Evolutionary conservation across 2,888 invertebrate species (phyloP), one percentile per base, ranked within the genome.

Genomic region (Tillus elongatus): DNA sequence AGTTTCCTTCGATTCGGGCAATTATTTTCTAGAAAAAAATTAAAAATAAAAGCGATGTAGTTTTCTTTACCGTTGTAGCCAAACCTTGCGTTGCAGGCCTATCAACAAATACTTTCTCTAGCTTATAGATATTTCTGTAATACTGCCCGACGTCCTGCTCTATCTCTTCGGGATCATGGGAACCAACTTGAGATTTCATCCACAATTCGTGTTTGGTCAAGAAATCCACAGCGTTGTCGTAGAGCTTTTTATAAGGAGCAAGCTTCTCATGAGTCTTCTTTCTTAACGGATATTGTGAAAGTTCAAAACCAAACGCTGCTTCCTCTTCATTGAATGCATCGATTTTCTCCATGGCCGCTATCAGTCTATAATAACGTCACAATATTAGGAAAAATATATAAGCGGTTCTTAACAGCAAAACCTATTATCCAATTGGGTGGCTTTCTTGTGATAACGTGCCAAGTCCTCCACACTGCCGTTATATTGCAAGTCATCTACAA

Each of bases 281-380:
- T 42, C 93, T 73, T 43, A 85, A 71, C 0, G 92, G 90, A 69
- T 95, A 96, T 50, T 85, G 82, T 0, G 93, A 89, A 4, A 81
- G 60, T 55, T 91, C 86, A 79, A 86, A 92, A 8, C 83, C 87
- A 58, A 84, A 95, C 11, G 91, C 75, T 15, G 74, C 69, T 60
- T 96, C 96, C 61, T 96, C 95, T 57, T 82, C 82, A 60, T 96
- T 96, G 53, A 96, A 91, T 41, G 78, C 75, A 53, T 91, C 88
- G 43, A 93, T 89, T 41, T 74, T 79, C 30, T 76, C 73, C 64
- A 89, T 76, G 2, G 91, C 93, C 2, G 68, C 61, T 30, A 79
- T 66, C 41, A 91, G 68, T 57, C 81, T 74, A 57, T 60, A 45
- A 63, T 44, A 3, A 31, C 14, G n/a, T 16, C 11, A 36, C 39